Conservation (phyloP, 2,797 vertebrate genomes). For the Rhinophrynus dorsalis region DNA sequence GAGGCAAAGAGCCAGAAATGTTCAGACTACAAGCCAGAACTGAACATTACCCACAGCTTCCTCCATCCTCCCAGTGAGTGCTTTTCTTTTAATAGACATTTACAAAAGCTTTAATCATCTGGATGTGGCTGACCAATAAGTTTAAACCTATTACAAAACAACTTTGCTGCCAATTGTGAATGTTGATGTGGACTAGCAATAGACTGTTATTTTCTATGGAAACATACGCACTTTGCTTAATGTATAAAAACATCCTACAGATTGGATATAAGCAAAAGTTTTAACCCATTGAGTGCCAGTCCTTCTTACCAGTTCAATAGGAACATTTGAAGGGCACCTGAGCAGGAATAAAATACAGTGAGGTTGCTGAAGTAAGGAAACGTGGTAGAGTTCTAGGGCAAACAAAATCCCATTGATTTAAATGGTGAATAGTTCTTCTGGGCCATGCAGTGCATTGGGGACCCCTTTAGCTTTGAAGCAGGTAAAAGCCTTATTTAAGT, state of each 20-base stretch:
- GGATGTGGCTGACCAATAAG: conserved; percentile 68
- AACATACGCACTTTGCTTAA: neutral
- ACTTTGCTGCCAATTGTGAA: conserved; percentile 55
- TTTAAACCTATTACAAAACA: conserved; percentile 69
- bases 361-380: too few relatives aligned
- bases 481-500: too few relatives aligned
- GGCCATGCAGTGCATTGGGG: too few relatives aligned
- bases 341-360: too few relatives aligned
- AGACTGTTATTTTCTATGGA: neutral
- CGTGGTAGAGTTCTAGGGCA: too few relatives aligned
- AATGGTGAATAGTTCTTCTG: too few relatives aligned
- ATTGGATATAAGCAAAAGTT: too few relatives aligned
- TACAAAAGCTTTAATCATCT: conserved; percentile 70
- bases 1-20: conserved; percentile 79
- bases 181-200: conserved; percentile 35
- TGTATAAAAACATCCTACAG: neutral
- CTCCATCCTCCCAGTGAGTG: conserved; percentile 91
- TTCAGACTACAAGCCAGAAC: conserved; percentile 66
- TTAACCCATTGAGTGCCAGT: too few relatives aligned
- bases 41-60: conserved; percentile 77
- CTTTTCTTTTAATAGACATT: conserved; percentile 68
- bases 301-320: too few relatives aligned
- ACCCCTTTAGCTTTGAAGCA: too few relatives aligned
- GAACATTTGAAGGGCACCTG: too few relatives aligned
- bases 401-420: too few relatives aligned